Base-by-base conservation (phyloP, 2,797 vertebrate species). In the Dipus sagitta region DNA sequence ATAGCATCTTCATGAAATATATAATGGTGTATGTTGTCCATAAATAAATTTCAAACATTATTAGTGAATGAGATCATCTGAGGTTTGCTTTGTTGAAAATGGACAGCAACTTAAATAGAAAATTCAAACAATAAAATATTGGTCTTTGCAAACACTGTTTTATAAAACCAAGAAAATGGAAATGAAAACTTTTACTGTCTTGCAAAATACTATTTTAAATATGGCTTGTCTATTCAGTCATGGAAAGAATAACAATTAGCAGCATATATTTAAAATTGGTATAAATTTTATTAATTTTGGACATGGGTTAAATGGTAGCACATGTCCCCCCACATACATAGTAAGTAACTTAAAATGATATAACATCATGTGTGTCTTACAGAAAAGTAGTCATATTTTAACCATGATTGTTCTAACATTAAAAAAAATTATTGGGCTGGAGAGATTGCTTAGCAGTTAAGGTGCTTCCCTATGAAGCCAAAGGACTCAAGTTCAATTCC, bases 131-230 rank as follows among this genome's bases (percentile, higher is more conserved):
- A 42, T n/a, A 28, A 75, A 91, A 78, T 67, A 67, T 62, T 72
- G 78, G 12, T 77, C 87, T 67, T 81, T 20, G 70, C 12, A 75
- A 74, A 68, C 7, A 71, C 10, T 58, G 2, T 70, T 91, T 91
- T 83, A 75, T 68, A 47, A 32, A 26, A 88, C 60, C 38, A 32
- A 54, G 1, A 83, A 82, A 80, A n/a, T 30, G 9, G 17, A 94
- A 84, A 62, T 24, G 1, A 2, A 76, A 28, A 64, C 71, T 77
- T 93, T 86, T 42, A 23, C 0, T 72, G 72, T 75, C 93, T 82
- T 92, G 6, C 10, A 34, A 94, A 71, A 67, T 86, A 10, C 8
- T 67, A 60, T 71, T 92, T 90, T 62, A 94, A 86, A 75, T 78
- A 74, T 23, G 4, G 0, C 64, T 94, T 85, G 1, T 88, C 81